Conservation (phyloP, 2,113 vertebrate species). For the Fregetta grallaria region DNA sequence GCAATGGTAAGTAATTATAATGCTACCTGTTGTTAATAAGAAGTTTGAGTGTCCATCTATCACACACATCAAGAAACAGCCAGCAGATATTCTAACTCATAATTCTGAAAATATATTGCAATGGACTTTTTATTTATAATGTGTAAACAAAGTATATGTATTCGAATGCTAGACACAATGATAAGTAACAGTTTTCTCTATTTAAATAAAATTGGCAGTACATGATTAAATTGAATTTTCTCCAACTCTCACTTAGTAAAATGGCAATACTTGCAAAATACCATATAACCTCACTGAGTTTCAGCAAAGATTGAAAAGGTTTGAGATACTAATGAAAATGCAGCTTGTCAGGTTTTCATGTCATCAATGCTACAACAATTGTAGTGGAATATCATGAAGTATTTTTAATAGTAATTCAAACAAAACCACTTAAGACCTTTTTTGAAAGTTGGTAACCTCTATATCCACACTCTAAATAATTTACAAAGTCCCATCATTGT, state of each 20-base stretch:
- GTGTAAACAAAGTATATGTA: not conserved
- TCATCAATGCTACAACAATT: not conserved
- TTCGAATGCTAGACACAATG: not conserved
- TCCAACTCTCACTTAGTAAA: not conserved
- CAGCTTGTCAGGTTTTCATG: not conserved
- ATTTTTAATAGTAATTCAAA: not conserved
- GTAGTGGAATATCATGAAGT: not conserved
- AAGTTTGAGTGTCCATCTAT: not conserved
- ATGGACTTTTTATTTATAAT: not conserved
- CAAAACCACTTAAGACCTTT: not conserved
- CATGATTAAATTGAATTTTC: not conserved
- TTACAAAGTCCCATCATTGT: not conserved
- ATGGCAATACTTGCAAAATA: not conserved
- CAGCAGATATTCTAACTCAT: not conserved
- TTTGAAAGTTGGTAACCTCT: not conserved
- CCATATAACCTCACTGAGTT: not conserved
- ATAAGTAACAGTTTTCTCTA: not conserved
- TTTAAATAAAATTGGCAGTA: constrained; percentile 1
- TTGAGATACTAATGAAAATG: not conserved
- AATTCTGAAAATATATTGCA: not conserved
- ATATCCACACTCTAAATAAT: not conserved
- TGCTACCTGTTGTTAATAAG: not conserved
- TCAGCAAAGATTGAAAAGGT: not conserved
- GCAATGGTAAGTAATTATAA: not conserved
- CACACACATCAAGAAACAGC: not conserved